phyloP scores from a whole-genome alignment of 1,140 invertebrate genomes.

The Pogonus chalceus region DNA sequence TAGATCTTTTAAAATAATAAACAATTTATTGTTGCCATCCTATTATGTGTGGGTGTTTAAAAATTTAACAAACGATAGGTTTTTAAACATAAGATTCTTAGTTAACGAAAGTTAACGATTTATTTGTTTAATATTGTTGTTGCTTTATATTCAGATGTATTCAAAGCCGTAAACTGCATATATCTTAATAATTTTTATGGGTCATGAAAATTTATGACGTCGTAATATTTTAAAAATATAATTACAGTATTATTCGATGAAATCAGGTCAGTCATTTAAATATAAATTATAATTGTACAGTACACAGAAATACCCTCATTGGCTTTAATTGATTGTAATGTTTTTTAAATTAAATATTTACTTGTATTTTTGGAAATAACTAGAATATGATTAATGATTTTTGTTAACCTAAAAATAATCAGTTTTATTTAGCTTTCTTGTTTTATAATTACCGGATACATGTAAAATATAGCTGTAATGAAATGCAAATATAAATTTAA shows the following conservation, averaged over 20 bases:
- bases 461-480: too few species aligned
- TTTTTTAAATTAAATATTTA: too few species aligned
- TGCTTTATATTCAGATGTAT: not conserved
- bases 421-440: too few species aligned
- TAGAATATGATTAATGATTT: too few species aligned
- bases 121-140: not conserved
- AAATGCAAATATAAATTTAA: too few species aligned
- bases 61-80: not conserved
- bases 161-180: not conserved
- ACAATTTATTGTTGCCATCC: not conserved
- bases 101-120: not conserved
- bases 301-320: too few species aligned
- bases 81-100: not conserved
- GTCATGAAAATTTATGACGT: not conserved
- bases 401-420: too few species aligned
- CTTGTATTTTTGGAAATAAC: too few species aligned
- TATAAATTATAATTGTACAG: not conserved
- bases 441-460: too few species aligned
- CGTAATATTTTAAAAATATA: constrained; percentile 4
- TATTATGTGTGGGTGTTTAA: not conserved
- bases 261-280: not conserved
- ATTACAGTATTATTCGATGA: constrained; percentile 1
- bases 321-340: too few species aligned
- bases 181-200: not conserved
- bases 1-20: not conserved